Evolutionary conservation across 2,113 vertebrate genomes (phyloP).

Genomic region (Plectropomus leopardus): DNA sequence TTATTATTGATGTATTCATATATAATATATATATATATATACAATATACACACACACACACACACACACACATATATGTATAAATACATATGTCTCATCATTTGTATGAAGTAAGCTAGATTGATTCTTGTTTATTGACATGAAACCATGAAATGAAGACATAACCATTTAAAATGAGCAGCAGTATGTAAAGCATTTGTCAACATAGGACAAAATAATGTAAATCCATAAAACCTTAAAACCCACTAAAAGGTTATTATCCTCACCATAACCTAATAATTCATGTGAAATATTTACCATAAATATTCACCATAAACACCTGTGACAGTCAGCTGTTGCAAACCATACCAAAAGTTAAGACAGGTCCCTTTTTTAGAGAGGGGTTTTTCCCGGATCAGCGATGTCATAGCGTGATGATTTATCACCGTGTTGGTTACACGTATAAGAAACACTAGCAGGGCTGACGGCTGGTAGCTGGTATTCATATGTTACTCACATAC

Average conservation of each 20-base stretch:
- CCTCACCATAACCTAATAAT: not conserved
- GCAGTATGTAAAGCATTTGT: not conserved
- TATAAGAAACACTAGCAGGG: constrained; percentile 40
- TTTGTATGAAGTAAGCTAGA: too few species aligned
- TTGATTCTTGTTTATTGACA: not conserved
- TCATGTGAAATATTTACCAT: constrained; percentile 1
- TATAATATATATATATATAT: too few species aligned
- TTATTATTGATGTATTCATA: too few species aligned
- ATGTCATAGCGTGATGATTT: constrained; percentile 63
- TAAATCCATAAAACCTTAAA: constrained; percentile 22
- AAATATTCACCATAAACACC: constrained; percentile 58
- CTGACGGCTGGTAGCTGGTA: constrained; percentile 5
- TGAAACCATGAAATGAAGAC: not conserved
- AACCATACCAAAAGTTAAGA: constrained; percentile 15
- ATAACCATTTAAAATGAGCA: not conserved
- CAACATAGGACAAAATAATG: not conserved
- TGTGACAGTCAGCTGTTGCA: constrained; percentile 53
- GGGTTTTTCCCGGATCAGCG: not conserved
- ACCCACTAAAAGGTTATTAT: constrained; percentile 12
- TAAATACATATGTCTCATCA: too few species aligned
- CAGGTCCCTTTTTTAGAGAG: constrained; percentile 50
- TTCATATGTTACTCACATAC: constrained; percentile 8
- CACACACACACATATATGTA: too few species aligned
- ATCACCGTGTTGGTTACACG: constrained; percentile 46
- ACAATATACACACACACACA: too few species aligned